Evolutionary conservation across 2,113 vertebrate species (phyloP), one percentile per base, ranked within the genome.

Genomic region (Mastomys coucha): DNA sequence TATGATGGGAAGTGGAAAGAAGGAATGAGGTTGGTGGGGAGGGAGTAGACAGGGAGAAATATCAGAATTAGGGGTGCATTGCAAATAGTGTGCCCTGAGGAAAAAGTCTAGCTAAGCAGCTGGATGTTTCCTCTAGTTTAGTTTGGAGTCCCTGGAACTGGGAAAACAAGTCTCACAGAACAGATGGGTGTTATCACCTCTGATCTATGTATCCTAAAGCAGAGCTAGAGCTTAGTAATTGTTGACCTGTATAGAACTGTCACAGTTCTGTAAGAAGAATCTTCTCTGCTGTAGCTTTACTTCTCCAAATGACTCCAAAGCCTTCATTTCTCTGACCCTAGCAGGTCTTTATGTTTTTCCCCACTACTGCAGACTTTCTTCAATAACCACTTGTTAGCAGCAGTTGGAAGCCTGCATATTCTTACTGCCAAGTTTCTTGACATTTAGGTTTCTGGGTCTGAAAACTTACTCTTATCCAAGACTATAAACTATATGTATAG

Each of bases 41-140:
- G 9, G 75, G 31, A 53, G 78, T 91, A 73, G 91, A 72, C 67
- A 45, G 67, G 84, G 24, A 80, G 89, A 82, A 92, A 95, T 60
- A 42, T 78, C 58, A 56, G 72, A 88, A 88, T 80, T 88, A 86
- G 67, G 78, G 90, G 39, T 92, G 42, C 28, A 14, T 86, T 92
- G 81, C 65, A 81, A 90, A 91, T 76, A 88, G 51, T 89, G 8
- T 89, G 51, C 91, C 76, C 69, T 75, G 73, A 96, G 89, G 93
- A 96, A 93, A 76, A 76, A 72, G 76, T 89, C 78, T 33, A 31
- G 65, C 72, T 72, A 65, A 93, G 72, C 72, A 85, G 5, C 60
- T 90, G 51, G 49, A 42, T 88, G 75, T 28, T 93, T 75, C 63
- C 22, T 96, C 65, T 93, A 75, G 78, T 95, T 93, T 85, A 96